These are phyloP conservation scores for Ptychadena robeensis DNA, from an alignment of 2,797 vertebrate species.

Conservation along the genomic window DNA sequence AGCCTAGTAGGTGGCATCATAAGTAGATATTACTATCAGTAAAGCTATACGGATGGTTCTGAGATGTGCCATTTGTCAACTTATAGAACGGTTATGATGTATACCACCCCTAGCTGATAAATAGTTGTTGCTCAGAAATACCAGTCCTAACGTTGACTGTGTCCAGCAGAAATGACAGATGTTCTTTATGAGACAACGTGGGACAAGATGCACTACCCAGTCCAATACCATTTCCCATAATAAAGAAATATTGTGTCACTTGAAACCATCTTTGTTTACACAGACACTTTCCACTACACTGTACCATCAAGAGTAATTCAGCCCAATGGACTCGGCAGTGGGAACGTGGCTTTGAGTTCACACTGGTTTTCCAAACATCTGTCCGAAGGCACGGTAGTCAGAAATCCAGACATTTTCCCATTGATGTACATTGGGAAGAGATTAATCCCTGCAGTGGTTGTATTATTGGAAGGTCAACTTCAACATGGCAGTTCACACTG, in stretches of 20 bases:
- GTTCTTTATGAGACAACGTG: not conserved
- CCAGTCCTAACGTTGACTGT: not conserved
- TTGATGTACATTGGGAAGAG: constrained; percentile 25
- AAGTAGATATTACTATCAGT: constrained; percentile 26
- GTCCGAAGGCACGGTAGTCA: constrained; percentile 55
- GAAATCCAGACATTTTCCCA: constrained; percentile 26
- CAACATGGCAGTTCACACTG: constrained; percentile 37
- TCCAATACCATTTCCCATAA: constrained; percentile 32
- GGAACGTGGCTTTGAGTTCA: constrained; percentile 23
- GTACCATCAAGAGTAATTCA: constrained; percentile 33
- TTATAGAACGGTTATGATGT: not conserved
- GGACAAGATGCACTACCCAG: constrained; percentile 19
- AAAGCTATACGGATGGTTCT: not conserved
- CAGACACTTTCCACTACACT: constrained; percentile 31
- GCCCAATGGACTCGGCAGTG: constrained; percentile 14
- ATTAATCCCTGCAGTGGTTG: constrained; percentile 48
- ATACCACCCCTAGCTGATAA: not conserved
- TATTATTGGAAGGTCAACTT: constrained; percentile 46
- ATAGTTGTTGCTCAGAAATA: constrained; percentile 7
- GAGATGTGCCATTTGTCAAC: not conserved
- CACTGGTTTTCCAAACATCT: constrained; percentile 33
- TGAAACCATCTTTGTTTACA: constrained; percentile 36
- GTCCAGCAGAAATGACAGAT: constrained; percentile 3
- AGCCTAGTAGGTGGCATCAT: not conserved
- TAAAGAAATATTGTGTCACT: constrained; percentile 25